Conservation (phyloP, 2,113 vertebrate species). For the Holacanthus passer region DNA sequence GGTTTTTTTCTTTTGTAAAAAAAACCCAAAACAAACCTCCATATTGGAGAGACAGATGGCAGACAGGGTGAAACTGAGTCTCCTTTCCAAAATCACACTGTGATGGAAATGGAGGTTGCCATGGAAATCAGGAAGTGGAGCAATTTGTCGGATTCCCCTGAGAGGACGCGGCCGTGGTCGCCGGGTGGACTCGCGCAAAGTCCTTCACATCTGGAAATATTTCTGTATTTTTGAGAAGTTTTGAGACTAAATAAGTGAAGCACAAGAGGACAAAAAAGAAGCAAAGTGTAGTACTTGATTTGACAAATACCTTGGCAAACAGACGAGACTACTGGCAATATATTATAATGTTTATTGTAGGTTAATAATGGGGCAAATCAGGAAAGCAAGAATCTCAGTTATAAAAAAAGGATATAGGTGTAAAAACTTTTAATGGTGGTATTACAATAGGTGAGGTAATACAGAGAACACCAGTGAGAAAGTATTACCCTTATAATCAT, state of each 20-base stretch:
- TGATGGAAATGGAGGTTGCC: slow-evolving; percentile 72
- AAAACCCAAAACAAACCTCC: slow-evolving; percentile 68
- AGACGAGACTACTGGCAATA: too few species aligned
- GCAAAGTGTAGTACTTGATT: too few species aligned
- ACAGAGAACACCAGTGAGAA: too few species aligned
- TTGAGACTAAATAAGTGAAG: neutral
- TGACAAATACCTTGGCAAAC: too few species aligned
- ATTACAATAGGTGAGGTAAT: too few species aligned
- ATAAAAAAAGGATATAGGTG: too few species aligned
- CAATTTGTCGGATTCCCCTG: slow-evolving; percentile 46
- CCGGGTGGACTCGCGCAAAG: slow-evolving; percentile 33
- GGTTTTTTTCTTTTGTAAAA: slow-evolving; percentile 26
- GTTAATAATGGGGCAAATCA: too few species aligned
- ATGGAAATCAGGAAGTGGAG: slow-evolving; percentile 75
- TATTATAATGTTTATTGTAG: too few species aligned
- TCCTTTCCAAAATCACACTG: slow-evolving; percentile 69
- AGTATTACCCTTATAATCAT: too few species aligned
- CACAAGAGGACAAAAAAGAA: too few species aligned
- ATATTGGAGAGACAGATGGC: slow-evolving; percentile 82
- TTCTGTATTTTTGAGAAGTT: neutral
- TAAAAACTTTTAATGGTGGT: too few species aligned
- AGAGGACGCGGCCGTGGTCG: slow-evolving; percentile 27
- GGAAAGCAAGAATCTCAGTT: too few species aligned
- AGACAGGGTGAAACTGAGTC: slow-evolving; percentile 67
- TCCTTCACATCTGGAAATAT: slow-evolving; percentile 40